These are phyloP conservation scores for Pseudomyrmex pallidus DNA, from an alignment of 1,140 invertebrate species.

Conservation along the genomic window DNA sequence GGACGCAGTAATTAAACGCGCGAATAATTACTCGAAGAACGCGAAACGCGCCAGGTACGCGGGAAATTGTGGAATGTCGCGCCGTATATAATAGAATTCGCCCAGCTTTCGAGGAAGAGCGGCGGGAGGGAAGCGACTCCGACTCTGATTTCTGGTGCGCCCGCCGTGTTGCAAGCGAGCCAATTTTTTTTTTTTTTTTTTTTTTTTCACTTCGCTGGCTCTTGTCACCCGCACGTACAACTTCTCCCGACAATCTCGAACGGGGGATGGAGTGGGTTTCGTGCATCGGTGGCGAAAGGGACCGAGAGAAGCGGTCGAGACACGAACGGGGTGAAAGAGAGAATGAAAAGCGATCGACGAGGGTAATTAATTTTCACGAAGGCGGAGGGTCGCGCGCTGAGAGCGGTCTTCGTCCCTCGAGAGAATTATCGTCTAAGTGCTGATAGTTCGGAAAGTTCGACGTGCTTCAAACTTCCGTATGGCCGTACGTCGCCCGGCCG, in stretches of 20 bases:
- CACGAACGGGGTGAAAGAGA: conserved; percentile 53
- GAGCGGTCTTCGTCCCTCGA: conserved; percentile 52
- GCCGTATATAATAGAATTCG: conserved; percentile 33
- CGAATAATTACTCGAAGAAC: conserved; percentile 63
- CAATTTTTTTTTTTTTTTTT: background rate
- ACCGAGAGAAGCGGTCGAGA: conserved; percentile 20
- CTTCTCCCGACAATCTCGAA: background rate
- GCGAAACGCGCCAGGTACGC: conserved; percentile 51
- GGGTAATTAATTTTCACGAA: conserved; percentile 62
- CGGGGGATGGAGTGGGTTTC: background rate
- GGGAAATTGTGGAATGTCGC: conserved; percentile 59
- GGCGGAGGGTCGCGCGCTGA: conserved; percentile 46
- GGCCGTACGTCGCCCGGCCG: conserved; percentile 47
- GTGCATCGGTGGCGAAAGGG: conserved; percentile 22
- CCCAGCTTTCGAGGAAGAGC: background rate
- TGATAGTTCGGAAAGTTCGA: conserved; percentile 62
- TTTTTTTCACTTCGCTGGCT: background rate
- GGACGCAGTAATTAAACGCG: conserved; percentile 56
- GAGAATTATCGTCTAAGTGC: conserved; percentile 66
- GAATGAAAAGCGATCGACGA: conserved; percentile 61
- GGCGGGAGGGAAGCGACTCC: background rate
- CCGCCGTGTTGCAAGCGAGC: background rate
- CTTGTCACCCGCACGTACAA: conserved; percentile 38
- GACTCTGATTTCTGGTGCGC: conserved; percentile 31
- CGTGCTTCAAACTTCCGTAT: conserved; percentile 59